Evolutionary conservation across 1,140 invertebrate genomes (phyloP).

Genomic region (Reticulitermes speratus): DNA sequence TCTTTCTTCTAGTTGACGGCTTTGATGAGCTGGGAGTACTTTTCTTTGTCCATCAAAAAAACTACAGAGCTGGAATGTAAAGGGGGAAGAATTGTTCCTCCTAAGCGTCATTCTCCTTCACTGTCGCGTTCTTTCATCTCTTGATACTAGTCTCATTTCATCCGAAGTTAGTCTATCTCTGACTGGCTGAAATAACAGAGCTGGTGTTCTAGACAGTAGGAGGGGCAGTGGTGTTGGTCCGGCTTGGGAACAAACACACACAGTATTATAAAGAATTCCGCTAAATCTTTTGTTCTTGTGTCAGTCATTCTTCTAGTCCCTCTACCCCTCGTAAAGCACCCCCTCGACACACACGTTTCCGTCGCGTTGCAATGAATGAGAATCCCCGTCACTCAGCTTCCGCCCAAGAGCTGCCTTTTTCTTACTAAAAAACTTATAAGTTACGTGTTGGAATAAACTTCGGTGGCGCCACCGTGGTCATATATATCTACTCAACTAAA

Average conservation of each 20-base stretch:
- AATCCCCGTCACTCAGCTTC: slow-evolving; percentile 8
- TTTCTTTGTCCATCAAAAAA: not conserved
- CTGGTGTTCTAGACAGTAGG: not conserved
- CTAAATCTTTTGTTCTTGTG: slow-evolving; percentile 11
- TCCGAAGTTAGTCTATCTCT: not conserved
- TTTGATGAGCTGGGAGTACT: not conserved
- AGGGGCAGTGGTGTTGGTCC: not conserved
- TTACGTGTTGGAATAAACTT: slow-evolving; percentile 19
- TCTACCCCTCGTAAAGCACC: not conserved
- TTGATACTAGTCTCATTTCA: not conserved
- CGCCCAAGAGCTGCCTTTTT: not conserved
- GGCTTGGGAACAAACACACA: not conserved
- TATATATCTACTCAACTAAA: slow-evolving; percentile 13
- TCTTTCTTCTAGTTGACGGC: not conserved
- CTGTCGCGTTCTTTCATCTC: not conserved
- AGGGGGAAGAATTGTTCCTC: not conserved
- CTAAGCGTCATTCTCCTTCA: not conserved
- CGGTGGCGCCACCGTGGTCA: not conserved
- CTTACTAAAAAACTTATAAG: slow-evolving; percentile 5
- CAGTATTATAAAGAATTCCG: slow-evolving; percentile 1
- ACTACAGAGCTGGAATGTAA: not conserved
- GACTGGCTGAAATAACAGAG: not conserved
- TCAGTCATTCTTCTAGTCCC: not conserved
- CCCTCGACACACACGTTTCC: slow-evolving; percentile 6
- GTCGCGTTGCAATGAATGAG: slow-evolving; percentile 14